Evolutionary conservation across 2,888 invertebrate species (phyloP).

Genomic region (Microctonus brassicae): DNA sequence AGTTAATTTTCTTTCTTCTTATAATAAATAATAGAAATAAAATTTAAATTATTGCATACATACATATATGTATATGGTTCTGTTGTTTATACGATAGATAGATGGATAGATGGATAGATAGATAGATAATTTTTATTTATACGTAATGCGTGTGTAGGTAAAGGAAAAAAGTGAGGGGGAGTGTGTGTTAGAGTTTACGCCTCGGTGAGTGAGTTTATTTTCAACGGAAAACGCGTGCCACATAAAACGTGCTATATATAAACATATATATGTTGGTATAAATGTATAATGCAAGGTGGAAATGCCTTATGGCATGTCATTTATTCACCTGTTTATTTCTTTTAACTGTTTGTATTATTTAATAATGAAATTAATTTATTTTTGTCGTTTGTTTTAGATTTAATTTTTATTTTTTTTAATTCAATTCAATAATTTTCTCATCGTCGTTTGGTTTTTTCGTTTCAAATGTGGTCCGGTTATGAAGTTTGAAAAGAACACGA

Average conservation of each 20-base stretch:
- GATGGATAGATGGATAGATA: too few species aligned
- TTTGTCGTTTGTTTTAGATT: too few species aligned
- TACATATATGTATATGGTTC: too few species aligned
- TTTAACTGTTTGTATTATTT: not conserved
- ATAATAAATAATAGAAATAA: too few species aligned
- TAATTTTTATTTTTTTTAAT: not conserved
- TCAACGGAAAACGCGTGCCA: slow-evolving; percentile 53
- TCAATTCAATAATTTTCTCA: not conserved
- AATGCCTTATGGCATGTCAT: slow-evolving; percentile 49
- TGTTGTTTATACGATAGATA: too few species aligned
- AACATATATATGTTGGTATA: too few species aligned
- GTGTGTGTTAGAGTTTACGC: slow-evolving; percentile 44
- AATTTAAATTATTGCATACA: too few species aligned
- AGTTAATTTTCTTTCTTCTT: too few species aligned
- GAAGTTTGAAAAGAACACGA: not conserved
- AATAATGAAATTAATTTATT: too few species aligned
- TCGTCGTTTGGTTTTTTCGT: not conserved
- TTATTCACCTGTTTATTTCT: slow-evolving; percentile 49
- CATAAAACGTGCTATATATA: too few species aligned
- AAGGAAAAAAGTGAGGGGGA: not conserved
- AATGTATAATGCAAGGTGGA: slow-evolving; percentile 50
- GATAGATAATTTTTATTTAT: not conserved
- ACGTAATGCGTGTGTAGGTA: not conserved
- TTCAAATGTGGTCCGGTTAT: not conserved
- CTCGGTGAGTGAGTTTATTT: slow-evolving; percentile 50